A percentile compares a stretch with the other conserved stretches of the same genome.
Conservation (phyloP, 2,888 invertebrate genomes). For the Drosophila prostipennis region DNA sequence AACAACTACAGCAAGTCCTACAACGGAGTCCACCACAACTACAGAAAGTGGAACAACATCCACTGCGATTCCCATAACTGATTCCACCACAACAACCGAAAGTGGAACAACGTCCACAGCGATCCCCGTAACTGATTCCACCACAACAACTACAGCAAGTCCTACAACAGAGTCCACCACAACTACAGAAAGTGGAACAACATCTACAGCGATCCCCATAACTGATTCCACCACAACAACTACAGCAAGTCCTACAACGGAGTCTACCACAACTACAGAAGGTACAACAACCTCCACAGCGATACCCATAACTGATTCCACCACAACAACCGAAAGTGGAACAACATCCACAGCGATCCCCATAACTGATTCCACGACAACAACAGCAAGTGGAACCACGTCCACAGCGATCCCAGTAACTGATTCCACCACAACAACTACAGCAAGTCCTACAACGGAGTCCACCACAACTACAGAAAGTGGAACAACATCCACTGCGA, state of each 20-base stretch:
- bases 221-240: not conserved
- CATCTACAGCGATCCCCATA: not conserved
- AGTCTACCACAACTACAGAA: not conserved
- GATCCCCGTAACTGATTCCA: no score
- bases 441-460: not conserved
- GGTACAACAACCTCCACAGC: not conserved
- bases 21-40: no score
- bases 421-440: no score
- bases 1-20: no score
- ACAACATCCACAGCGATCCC: not conserved
- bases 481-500: not conserved
- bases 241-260: constrained; percentile 1
- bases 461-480: not conserved
- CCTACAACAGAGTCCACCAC: no score
- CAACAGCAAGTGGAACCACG: no score
- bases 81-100: no score
- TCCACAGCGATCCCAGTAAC: no score
- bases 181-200: not conserved
- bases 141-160: no score
- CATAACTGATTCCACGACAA: not conserved
- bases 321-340: not conserved
- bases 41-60: no score
- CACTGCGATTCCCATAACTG: no score
- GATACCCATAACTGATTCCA: not conserved
- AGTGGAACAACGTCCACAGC: no score